These are phyloP conservation scores for Xanthorhoe spadicearia DNA, from an alignment of 2,888 invertebrate species.

Conservation along the genomic window DNA sequence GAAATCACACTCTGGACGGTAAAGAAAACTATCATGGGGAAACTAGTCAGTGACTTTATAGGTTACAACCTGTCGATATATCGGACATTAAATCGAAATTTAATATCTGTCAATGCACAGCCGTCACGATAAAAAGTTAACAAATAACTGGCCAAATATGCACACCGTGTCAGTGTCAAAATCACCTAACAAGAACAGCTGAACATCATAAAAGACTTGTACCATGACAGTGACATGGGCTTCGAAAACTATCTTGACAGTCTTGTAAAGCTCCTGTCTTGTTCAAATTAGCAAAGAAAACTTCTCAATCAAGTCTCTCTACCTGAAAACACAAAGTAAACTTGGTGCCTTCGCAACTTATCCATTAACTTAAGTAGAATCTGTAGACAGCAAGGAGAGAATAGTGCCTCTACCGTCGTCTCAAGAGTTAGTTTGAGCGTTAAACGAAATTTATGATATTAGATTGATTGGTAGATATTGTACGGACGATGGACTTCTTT, in stretches of 20 bases:
- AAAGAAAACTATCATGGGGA: too few relatives aligned
- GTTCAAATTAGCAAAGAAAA: conserved; percentile 84
- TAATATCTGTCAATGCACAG: too few relatives aligned
- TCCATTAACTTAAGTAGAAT: conserved; percentile 85
- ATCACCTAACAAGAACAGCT: neutral
- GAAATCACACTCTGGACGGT: too few relatives aligned
- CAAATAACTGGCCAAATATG: too few relatives aligned
- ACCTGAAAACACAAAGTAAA: conserved; percentile 85
- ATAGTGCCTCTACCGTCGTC: conserved; percentile 65
- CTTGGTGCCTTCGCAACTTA: conserved; percentile 82
- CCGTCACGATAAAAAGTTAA: too few relatives aligned
- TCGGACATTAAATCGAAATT: too few relatives aligned
- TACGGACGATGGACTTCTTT: conserved; percentile 16
- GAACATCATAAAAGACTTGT: neutral
- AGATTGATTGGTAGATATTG: conserved; percentile 61
- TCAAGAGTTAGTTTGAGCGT: conserved; percentile 70
- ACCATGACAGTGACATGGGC: conserved; percentile 43
- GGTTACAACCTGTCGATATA: too few relatives aligned
- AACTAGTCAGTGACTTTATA: too few relatives aligned
- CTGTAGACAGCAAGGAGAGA: conserved; percentile 80
- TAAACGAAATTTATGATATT: conserved; percentile 74
- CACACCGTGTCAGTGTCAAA: too few relatives aligned
- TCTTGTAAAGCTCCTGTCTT: conserved; percentile 76
- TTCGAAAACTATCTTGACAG: conserved; percentile 71
- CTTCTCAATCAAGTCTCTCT: conserved; percentile 82